phyloP scores from a whole-genome alignment of 2,113 vertebrate species.

The Felis catus region F.catus_Fca126_mat1.0 CM031419.1:53396001-53396500 shows the following conservation, averaged over 20 bases:
- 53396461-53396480: conserved; percentile 52
- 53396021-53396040: no score
- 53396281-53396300: background rate
- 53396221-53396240: background rate
- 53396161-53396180: background rate
- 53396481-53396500: conserved; percentile 51
- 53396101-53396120: background rate
- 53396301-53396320: background rate
- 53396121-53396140: background rate
- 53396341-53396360: background rate
- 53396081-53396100: no score
- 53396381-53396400: background rate
- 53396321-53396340: background rate
- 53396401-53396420: background rate
- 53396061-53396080: no score
- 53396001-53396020: no score
- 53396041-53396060: no score
- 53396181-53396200: background rate
- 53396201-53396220: background rate
- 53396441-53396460: background rate
- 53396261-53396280: background rate
- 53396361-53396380: background rate
- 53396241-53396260: background rate
- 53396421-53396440: background rate
- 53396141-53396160: background rate